Base-by-base conservation (phyloP, 2,888 invertebrate species). In the Idaea dimidiata region DNA sequence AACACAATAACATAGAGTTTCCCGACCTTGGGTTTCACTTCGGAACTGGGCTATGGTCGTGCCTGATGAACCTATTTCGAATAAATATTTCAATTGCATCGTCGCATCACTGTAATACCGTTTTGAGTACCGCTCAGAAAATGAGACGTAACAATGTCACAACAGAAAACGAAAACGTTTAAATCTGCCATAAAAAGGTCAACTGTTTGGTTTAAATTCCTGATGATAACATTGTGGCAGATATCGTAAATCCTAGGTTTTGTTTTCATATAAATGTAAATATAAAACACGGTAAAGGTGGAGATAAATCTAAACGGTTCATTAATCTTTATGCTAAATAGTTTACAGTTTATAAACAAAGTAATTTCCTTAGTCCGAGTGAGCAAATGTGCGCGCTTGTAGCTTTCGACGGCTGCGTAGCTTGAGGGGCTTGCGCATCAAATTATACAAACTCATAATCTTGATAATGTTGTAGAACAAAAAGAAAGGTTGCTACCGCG, bases 11-110 rank as follows among this genome's bases (percentile, higher is more conserved):
- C 73, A 75, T 67, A 75, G 75, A 81, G 78, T 82, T 84, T 85
- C 80, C 84, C 84, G 86, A 85, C 85, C 85, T 87, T 85, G 86
- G 83, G 81, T 87, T 86, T 86, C 82, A 83, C 84, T 77, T 84
- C 82, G 70, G 75, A 87, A 86, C 83, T 88, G 84, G 86, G 86
- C 84, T 85, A 77, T 80, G 82, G 84, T 90, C 88, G 88, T 89
- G 87, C 79, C 78, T 70, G 75, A 74, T 78, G 79, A 84, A 83
- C 78, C 81, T 72, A 86, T 77, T 84, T 82, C 76, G 75, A 69
- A 77, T 68, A 81, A 70, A 80, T 75, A 72, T 77, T 80, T 81
- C 83, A 81, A 87, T 88, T 87, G 84, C 86, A 87, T 82, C 78
- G 83, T 71, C 71, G n/a, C n/a, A n/a, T n/a, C 73, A 76, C 77